phyloP scores from a whole-genome alignment of 1,140 invertebrate species.

The Drosophila athabasca region DNA sequence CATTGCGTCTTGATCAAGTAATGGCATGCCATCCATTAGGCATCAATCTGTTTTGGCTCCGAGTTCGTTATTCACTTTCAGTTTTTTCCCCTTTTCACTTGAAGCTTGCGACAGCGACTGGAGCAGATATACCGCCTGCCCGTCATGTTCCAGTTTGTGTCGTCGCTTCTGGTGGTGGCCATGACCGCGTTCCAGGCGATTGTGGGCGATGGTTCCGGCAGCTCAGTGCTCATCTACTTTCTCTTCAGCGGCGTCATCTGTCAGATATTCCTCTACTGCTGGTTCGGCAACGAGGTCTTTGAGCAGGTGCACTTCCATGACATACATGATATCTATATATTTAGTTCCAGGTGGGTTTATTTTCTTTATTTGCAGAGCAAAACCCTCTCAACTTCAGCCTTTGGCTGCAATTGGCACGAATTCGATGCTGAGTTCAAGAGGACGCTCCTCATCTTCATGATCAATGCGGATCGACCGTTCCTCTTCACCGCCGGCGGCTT shows the following conservation, averaged over 20 bases:
- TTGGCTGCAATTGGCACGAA: conserved; percentile 55
- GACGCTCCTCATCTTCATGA: conserved; percentile 59
- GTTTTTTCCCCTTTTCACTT: neutral
- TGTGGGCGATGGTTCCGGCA: conserved; percentile 51
- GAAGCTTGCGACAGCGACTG: conserved; percentile 56
- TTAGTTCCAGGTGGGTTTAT: neutral
- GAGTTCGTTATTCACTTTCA: neutral
- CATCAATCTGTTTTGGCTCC: neutral
- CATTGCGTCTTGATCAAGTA: conserved; percentile 65
- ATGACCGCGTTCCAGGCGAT: conserved; percentile 72
- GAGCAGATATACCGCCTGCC: conserved; percentile 61
- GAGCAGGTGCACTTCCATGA: conserved; percentile 57
- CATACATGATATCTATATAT: neutral
- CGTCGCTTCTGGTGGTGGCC: conserved; percentile 64
- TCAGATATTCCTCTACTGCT: conserved; percentile 71
- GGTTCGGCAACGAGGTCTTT: conserved; percentile 70
- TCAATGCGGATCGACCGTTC: conserved; percentile 66
- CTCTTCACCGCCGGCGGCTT: conserved; percentile 74
- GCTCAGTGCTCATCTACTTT: conserved; percentile 59
- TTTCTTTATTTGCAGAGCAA: conserved; percentile 44
- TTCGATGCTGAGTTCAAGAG: conserved; percentile 47
- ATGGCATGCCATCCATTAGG: conserved; percentile 4
- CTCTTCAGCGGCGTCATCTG: conserved; percentile 64
- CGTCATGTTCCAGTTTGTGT: conserved; percentile 64
- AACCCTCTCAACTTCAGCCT: conserved; percentile 35